Evolutionary conservation across 2,113 vertebrate species (phyloP), one percentile per base, ranked within the genome.

Genomic region (Ictalurus furcatus): DNA sequence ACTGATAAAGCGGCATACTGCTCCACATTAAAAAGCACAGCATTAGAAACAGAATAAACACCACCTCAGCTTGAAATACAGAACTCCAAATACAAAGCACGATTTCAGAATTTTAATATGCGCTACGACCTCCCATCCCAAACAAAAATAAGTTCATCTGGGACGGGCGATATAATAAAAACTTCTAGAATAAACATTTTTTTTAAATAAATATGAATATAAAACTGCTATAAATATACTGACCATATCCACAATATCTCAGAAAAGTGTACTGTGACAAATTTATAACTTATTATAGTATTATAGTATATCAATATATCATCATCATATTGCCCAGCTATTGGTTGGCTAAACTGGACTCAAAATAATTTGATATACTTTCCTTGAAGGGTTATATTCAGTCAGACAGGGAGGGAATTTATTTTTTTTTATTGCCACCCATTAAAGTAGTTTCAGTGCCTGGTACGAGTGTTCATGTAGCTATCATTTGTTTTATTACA

Each of bases 1-100:
- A 82, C 87, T 92, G 88, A 92, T 92, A 90, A 90, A 37, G 34
- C 17, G 21, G 40, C 40, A 86, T 19, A 81, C 34, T 52, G 58
- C 40, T n/a, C 74, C 23, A 58, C 40, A 21, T 86, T 40, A 83
- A 44, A 19, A 37, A 8, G 13, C 16, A 12, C 8, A 3, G 19
- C 3, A 19, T 8, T 40, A n/a, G 48, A 78, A 52, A n/a, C 28
- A 67, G 37, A 88, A 69, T 30, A 52, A 65, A 14, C 34, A n/a
- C 12, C n/a, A 8, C 13, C 28, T n/a, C 2, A 13, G 65, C 28
- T n/a, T 30, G 28, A 67, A 67, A 65, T 28, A 65, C 1, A 67
- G 13, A 67, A 71, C 67, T 34, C 65, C 19, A 17, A 80, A 54
- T 54, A 13, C 44, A 37, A 21, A 34, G 4, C 67, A 30, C 14